phyloP scores from a whole-genome alignment of 2,797 vertebrate species.

The Epinephelus malabaricus region DNA sequence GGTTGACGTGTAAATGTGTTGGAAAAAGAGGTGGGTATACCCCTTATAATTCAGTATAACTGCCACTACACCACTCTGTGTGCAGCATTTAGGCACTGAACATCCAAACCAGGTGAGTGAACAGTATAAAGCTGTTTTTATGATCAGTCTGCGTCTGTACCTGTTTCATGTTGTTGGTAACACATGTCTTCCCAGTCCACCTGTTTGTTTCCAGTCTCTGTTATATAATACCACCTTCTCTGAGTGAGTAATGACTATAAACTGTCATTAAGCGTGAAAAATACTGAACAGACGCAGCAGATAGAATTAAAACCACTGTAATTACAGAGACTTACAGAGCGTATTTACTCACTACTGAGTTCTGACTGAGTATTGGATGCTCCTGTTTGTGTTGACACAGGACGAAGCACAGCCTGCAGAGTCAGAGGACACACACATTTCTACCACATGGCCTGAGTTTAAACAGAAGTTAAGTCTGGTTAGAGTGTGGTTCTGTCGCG shows the following conservation, averaged over 20 bases:
- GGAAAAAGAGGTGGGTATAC: no score
- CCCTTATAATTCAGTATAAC: no score
- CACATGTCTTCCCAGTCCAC: constrained; percentile 11
- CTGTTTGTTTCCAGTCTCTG: constrained; percentile 26
- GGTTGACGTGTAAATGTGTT: no score
- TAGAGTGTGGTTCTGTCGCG: constrained; percentile 5
- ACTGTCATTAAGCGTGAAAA: constrained; percentile 46
- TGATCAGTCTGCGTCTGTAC: neutral
- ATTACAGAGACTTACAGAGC: constrained; percentile 27
- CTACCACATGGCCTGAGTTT: constrained; percentile 28
- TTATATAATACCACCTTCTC: constrained; percentile 14
- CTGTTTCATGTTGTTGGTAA: constrained; percentile 1
- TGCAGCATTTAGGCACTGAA: no score
- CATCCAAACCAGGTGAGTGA: no score
- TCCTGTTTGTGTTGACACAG: constrained; percentile 46
- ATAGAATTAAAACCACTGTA: constrained; percentile 38
- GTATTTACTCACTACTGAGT: constrained; percentile 36
- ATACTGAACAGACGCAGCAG: constrained; percentile 23
- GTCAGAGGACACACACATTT: constrained; percentile 25
- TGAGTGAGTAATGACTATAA: constrained; percentile 16
- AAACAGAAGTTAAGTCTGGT: constrained; percentile 32
- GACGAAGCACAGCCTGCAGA: constrained; percentile 29
- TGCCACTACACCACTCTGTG: no score
- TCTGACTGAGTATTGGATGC: constrained; percentile 10
- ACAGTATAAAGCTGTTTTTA: neutral